Base-by-base conservation (phyloP, 2,797 vertebrate species). In the Rousettus madagascariensis region DNA sequence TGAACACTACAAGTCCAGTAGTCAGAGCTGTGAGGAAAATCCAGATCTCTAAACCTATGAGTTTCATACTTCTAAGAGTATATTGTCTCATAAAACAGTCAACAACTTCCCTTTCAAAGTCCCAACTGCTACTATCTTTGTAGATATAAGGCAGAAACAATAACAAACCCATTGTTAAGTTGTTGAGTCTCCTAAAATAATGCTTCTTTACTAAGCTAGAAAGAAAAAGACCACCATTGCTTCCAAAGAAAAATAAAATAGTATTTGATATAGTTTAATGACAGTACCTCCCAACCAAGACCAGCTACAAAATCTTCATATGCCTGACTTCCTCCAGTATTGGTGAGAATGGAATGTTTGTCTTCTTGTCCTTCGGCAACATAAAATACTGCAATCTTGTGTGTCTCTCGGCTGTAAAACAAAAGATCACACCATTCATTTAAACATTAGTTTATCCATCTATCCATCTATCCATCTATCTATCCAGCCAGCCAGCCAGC, bases 331-430 rank as follows among this genome's bases (percentile, higher is more conserved):
- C 99, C 99, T 0, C 99, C 98, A 87, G 99, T 99, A 97, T 99
- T 99, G 30, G 99, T 99, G 74, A 99, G 99, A 97, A 99, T 99
- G 95, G 99, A 99, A 98, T 99, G 99, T 97, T 99, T 99, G 98
- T 99, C 99, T 98, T 99, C 99, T 98, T 99, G 99, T 69, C 99
- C 99, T 97, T 99, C 99, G 43, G 99, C 99, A 95, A 99, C 99
- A 88, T 99, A 99, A 98, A 99, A 99, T 86, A 99, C 99, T 5
- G 99, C 99, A 30, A 99, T 99, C 98, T 99, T 99, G 98, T 99
- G 99, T 8, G 99, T 99, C 97, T 99, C 99, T 43, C 99, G 99
- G 98, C 99, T 99, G 93, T 61, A 98, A 98, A 98, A 98, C 41
- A 98, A 86, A 96, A 94, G 59, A 96, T 66, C 61, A 82, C 10